Base-by-base conservation (phyloP, 2,113 vertebrate genomes). In the Morphnarchus princeps region DNA sequence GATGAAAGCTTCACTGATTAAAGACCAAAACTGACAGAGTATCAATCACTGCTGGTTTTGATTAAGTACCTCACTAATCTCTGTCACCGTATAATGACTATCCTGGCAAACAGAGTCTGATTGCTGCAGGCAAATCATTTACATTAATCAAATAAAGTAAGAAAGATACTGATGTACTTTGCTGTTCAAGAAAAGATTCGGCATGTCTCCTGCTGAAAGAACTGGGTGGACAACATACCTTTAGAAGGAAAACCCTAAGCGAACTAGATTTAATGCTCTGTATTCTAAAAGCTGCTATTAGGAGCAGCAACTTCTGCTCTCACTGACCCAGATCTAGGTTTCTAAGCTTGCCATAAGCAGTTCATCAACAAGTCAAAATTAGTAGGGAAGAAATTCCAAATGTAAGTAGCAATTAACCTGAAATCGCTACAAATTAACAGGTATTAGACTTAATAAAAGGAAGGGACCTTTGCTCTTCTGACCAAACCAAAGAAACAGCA, bases 31-130 rank as follows among this genome's bases (percentile, higher is more conserved):
- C 82, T 96, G 97, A 96, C 16, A 26, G 89, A 93, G 81, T 92
- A 97, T 97, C 97, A 97, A 95, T 98, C 96, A 97, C 87, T 96
- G 96, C 71, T 95, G 74, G 6, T 84, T 97, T 96, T 97, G 96
- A 97, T 97, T 97, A 97, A 94, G 94, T 93, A 93, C 94, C 90
- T 84, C 86, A 95, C 96, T 96, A 95, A 96, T 97, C 96, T 96
- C 92, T 97, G 96, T 97, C 97, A 95, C 88, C 49, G 86, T 91
- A 91, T 97, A 97, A 97, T 97, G 90, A 97, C 82, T 94, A 90
- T 80, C 78, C 93, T 96, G 85, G 92, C 95, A 96, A 95, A 94
- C 90, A 95, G 84, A 95, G 87, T 82, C 85, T 97, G 96, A 97
- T 96, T 97, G 96, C 96, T 95, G 80, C 82, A 87, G 89, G 92